Evolutionary conservation across 64 coral and sea anemone genomes (phyloP).

Genomic region (Exaiptasia diaphana): DNA sequence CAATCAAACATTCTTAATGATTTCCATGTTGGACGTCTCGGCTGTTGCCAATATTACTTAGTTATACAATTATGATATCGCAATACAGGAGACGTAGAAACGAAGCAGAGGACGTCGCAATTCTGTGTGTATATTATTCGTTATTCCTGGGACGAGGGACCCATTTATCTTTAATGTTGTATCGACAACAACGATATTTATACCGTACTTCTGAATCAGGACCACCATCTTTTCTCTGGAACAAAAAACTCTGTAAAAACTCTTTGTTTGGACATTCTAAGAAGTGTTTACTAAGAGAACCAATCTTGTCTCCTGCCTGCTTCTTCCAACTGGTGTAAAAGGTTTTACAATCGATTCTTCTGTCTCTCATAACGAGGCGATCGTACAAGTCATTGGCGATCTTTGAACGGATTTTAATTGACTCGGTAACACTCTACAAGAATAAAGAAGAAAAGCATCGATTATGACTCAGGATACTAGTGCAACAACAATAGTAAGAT

Average conservation of each 20-base stretch:
- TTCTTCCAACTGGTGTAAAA: not conserved
- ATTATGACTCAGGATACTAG: not conserved
- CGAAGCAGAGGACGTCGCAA: too few relatives aligned
- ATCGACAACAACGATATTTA: slow-evolving; percentile 50
- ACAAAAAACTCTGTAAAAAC: slow-evolving; percentile 39
- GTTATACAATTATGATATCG: too few relatives aligned
- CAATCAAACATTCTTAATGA: too few relatives aligned
- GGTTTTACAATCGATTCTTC: slow-evolving; percentile 8
- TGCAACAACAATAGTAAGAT: too few relatives aligned
- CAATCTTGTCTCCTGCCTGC: slow-evolving; percentile 26
- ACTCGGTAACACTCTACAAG: not conserved
- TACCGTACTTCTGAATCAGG: slow-evolving; percentile 11
- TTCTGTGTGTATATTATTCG: too few relatives aligned
- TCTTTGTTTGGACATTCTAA: slow-evolving; percentile 16
- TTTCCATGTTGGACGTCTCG: too few relatives aligned
- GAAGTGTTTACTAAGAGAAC: slow-evolving; percentile 1
- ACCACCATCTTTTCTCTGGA: slow-evolving; percentile 1
- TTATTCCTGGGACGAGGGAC: too few relatives aligned
- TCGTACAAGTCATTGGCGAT: not conserved
- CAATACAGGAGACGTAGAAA: too few relatives aligned
- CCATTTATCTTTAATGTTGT: slow-evolving; percentile 43
- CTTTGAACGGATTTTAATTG: not conserved
- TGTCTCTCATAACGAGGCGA: slow-evolving; percentile 1
- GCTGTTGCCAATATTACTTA: too few relatives aligned
- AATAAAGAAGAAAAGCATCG: not conserved